These are phyloP conservation scores for Saccostrea echinata DNA, from an alignment of 1,140 invertebrate species.

Conservation along the genomic window DNA sequence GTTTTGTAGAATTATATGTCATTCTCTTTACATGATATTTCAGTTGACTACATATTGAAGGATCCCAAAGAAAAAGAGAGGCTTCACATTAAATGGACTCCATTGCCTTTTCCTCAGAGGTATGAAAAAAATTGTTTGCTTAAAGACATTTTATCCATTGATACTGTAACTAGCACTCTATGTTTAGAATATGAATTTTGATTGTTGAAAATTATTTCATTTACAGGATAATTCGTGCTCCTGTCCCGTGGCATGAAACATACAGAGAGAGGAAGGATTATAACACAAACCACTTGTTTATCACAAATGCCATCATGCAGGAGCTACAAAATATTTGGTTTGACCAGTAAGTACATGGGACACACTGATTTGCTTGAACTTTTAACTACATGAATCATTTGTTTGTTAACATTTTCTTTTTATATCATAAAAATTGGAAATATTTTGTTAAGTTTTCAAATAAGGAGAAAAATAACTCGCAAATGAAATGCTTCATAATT, in stretches of 20 bases:
- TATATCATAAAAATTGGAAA: too few relatives aligned
- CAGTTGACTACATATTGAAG: conserved; percentile 86
- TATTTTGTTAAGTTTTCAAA: too few relatives aligned
- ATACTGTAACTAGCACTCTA: not conserved
- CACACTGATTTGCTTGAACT: too few relatives aligned
- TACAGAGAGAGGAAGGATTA: conserved; percentile 83
- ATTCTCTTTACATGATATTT: conserved; percentile 59
- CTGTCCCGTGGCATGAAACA: conserved; percentile 88
- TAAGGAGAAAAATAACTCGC: too few relatives aligned
- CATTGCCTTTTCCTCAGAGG: conserved; percentile 83
- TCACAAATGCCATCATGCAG: conserved; percentile 86
- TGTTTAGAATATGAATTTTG: not conserved
- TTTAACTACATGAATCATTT: too few relatives aligned
- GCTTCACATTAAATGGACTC: conserved; percentile 84
- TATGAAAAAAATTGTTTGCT: conserved; percentile 42
- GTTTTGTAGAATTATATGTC: not conserved
- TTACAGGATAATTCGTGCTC: conserved; percentile 84
- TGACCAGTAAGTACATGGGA: conserved; percentile 80
- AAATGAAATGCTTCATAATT: too few relatives aligned
- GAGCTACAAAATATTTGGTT: conserved; percentile 87
- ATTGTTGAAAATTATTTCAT: not conserved
- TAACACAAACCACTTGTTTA: conserved; percentile 85
- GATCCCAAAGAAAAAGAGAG: conserved; percentile 85
- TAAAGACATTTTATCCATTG: not conserved
- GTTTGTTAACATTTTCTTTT: too few relatives aligned